Percentiles rank a stretch among this genome's conserved stretches.
phyloP scores from a whole-genome alignment of 2,797 vertebrate species.

The Ambastaia sidthimunki region DNA sequence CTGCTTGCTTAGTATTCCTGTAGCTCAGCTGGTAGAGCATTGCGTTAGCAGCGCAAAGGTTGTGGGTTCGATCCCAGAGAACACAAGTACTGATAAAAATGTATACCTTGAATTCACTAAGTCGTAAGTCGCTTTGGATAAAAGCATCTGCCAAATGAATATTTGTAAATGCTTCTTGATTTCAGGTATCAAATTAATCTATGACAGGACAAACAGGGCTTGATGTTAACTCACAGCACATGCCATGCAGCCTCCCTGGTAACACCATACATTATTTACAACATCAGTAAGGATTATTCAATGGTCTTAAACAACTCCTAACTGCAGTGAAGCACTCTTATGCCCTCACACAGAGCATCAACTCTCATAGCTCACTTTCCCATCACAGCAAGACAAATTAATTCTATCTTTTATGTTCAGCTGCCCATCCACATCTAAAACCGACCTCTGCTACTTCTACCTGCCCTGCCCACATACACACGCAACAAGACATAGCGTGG shows the following conservation, averaged over 20 bases:
- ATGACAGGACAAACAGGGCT: neutral
- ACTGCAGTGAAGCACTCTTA: no score
- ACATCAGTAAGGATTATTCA: neutral
- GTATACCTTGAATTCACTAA: no score
- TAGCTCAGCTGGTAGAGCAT: no score
- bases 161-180: neutral
- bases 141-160: no score
- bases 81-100: no score
- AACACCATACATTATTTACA: neutral
- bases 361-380: neutral
- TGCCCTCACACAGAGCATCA: neutral
- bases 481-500: constrained; percentile 9
- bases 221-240: no score
- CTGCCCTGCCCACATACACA: neutral
- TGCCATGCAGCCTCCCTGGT: no score
- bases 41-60: no score
- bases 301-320: no score
- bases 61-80: no score
- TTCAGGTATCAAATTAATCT: neutral
- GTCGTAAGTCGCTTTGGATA: no score
- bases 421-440: constrained; percentile 32
- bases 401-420: constrained; percentile 13
- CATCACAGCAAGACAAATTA: neutral
- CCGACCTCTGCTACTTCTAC: constrained; percentile 19
- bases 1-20: no score